A percentile compares a stretch with the other conserved stretches of the same genome.
Evolutionary conservation across 1,140 invertebrate genomes (phyloP).

Genomic region (Neodiprion lecontei): DNA sequence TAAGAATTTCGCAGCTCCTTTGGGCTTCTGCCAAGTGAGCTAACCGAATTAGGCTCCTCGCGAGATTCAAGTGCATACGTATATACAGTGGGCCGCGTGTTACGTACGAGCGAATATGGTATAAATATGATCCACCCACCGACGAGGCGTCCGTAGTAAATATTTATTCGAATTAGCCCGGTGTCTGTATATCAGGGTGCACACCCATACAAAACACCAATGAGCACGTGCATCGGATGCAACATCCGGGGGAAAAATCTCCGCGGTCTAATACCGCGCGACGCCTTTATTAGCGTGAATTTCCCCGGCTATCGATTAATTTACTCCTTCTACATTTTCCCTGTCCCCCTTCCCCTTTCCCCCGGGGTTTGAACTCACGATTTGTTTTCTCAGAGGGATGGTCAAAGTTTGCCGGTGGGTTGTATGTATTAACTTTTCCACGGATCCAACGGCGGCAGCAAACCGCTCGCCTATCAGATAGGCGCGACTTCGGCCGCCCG

Average conservation of each 20-base stretch:
- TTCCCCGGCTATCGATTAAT: not conserved
- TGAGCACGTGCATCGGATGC: not conserved
- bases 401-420: not conserved
- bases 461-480: not conserved
- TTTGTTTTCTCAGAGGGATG: conserved; percentile 6
- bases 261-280: not conserved
- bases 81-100: too few species aligned
- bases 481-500: not conserved
- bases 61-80: not conserved
- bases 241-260: not conserved
- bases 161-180: not conserved
- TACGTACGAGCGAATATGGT: too few species aligned
- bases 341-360: too few species aligned
- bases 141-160: not conserved
- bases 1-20: not conserved
- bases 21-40: not conserved
- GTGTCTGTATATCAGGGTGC: too few species aligned
- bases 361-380: not conserved
- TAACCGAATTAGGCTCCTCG: not conserved
- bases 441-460: not conserved
- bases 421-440: not conserved
- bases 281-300: conserved; percentile 2
- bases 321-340: not conserved
- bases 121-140: not conserved
- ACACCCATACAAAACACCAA: too few species aligned